A percentile compares a stretch with the other conserved stretches of the same genome.
Evolutionary conservation across 2,888 invertebrate species (phyloP).

Genomic region (Hipparchia semele): DNA sequence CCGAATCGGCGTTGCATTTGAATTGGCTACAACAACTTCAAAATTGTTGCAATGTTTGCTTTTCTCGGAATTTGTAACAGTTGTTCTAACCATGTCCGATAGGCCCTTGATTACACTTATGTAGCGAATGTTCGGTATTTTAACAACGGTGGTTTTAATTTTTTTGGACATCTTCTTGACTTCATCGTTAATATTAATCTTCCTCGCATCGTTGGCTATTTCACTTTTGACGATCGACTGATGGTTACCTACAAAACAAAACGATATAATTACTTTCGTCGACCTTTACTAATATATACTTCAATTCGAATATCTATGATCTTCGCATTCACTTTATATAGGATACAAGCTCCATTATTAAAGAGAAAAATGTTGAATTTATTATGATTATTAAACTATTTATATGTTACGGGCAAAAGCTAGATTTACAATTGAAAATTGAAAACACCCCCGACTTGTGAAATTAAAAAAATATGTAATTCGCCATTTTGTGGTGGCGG

Average conservation of each 20-base stretch:
- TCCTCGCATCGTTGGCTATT: conserved; percentile 9
- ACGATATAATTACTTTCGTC: neutral
- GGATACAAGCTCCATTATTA: too few relatives aligned
- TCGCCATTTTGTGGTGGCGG: too few relatives aligned
- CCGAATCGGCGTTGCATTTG: conserved; percentile 2
- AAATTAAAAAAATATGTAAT: too few relatives aligned
- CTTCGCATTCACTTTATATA: too few relatives aligned
- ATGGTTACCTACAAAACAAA: conserved; percentile 22
- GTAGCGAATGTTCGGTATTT: neutral
- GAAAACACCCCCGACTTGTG: too few relatives aligned
- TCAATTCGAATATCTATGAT: too few relatives aligned
- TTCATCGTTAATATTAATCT: conserved; percentile 8
- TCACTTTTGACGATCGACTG: conserved; percentile 20
- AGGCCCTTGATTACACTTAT: neutral
- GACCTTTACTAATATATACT: too few relatives aligned
- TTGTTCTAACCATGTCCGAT: neutral
- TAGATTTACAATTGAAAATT: too few relatives aligned
- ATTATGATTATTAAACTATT: too few relatives aligned
- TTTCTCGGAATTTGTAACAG: neutral
- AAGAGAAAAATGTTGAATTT: too few relatives aligned
- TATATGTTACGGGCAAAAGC: too few relatives aligned
- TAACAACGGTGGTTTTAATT: neutral
- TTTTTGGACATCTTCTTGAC: neutral
- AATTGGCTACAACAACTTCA: neutral
- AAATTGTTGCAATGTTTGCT: neutral